Evolutionary conservation across 2,888 invertebrate genomes (phyloP).

Genomic region (Rutpela maculata): DNA sequence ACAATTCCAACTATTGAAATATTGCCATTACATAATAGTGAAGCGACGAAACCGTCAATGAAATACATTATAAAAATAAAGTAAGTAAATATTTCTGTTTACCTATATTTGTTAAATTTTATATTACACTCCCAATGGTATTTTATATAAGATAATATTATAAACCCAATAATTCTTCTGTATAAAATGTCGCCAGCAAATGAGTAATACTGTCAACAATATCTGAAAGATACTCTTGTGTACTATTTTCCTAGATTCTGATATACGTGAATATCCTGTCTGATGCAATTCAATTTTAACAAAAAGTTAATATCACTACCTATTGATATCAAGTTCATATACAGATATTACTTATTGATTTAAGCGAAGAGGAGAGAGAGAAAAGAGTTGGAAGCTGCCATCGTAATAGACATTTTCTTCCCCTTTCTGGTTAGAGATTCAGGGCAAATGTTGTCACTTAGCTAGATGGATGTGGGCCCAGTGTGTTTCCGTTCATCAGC

Average conservation of each 20-base stretch:
- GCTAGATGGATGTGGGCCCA: conserved; percentile 55
- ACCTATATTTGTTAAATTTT: too few species aligned
- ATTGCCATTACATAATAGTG: too few species aligned
- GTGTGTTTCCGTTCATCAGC: conserved; percentile 51
- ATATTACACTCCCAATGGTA: too few species aligned
- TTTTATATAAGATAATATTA: too few species aligned
- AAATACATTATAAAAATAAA: too few species aligned
- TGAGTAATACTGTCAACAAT: too few species aligned
- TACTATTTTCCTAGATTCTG: neutral
- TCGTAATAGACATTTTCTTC: conserved; percentile 38
- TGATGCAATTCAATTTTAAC: neutral
- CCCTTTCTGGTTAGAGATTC: conserved; percentile 41
- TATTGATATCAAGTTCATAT: neutral
- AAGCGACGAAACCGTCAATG: too few species aligned
- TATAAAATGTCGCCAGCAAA: too few species aligned
- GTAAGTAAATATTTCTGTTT: too few species aligned
- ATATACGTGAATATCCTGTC: neutral
- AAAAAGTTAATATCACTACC: neutral
- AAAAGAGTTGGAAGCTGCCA: conserved; percentile 38
- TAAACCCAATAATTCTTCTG: too few species aligned
- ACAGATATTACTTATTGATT: conserved; percentile 24
- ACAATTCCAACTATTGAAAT: too few species aligned
- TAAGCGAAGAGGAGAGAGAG: neutral
- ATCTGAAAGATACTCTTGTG: neutral
- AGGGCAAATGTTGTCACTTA: conserved; percentile 56